These are phyloP conservation scores for Leucophenga maculata DNA, from an alignment of 2,888 invertebrate species.

Conservation along the genomic window DNA sequence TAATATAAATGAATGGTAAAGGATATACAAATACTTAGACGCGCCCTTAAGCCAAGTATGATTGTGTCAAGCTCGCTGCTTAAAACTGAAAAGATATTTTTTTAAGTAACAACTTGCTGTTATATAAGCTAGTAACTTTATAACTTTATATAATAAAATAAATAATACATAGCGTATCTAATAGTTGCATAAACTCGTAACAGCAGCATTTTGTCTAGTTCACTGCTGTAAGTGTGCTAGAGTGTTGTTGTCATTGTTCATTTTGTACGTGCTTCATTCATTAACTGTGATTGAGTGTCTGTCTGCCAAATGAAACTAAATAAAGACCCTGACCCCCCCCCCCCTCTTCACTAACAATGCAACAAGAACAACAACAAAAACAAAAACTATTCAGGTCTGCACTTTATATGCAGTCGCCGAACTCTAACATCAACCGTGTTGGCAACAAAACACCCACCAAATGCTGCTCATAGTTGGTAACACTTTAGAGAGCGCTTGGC, in stretches of 20 bases:
- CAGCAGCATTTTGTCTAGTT: too few relatives aligned
- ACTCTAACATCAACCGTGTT: slow-evolving; percentile 4
- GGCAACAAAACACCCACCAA: slow-evolving; percentile 5
- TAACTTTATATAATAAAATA: too few relatives aligned
- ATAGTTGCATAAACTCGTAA: too few relatives aligned
- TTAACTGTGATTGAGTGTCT: slow-evolving; percentile 34
- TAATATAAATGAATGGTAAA: too few relatives aligned
- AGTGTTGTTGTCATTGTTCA: slow-evolving; percentile 25
- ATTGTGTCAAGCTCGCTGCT: too few relatives aligned
- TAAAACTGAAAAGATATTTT: too few relatives aligned
- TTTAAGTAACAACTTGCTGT: too few relatives aligned
- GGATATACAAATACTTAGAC: too few relatives aligned
- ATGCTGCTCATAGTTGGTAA: not conserved
- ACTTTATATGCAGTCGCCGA: slow-evolving; percentile 15
- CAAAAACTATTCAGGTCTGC: not conserved
- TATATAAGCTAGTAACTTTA: too few relatives aligned
- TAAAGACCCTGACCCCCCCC: too few relatives aligned
- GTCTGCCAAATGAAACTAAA: slow-evolving; percentile 31
- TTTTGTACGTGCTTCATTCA: slow-evolving; percentile 32
- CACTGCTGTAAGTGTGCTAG: not conserved
- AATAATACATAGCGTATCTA: too few relatives aligned
- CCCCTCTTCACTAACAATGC: slow-evolving; percentile 7
- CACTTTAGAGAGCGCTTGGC: not conserved
- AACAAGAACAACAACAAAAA: slow-evolving; percentile 18
- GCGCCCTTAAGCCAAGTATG: too few relatives aligned